Percentiles rank a stretch among this genome's conserved stretches.
phyloP scores from a whole-genome alignment of 1,140 invertebrate genomes.

The Ceratina japonica region DNA sequence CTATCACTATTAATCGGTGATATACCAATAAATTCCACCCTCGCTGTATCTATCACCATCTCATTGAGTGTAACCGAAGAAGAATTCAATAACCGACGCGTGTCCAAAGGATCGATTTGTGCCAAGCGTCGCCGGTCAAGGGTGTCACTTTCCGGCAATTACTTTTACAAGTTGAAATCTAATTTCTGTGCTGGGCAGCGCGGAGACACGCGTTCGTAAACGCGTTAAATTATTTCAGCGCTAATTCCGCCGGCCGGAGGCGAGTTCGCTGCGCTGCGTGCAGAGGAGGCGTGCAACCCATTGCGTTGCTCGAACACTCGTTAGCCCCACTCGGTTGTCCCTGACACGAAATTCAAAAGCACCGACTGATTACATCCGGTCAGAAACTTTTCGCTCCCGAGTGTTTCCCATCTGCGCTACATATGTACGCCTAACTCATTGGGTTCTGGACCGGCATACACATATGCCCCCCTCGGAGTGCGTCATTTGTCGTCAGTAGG shows the following conservation, averaged over 20 bases:
- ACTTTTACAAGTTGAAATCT: conserved; percentile 37
- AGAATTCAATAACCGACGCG: conserved; percentile 28
- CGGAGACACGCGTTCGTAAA: neutral
- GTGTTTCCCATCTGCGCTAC: neutral
- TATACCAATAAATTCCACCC: neutral
- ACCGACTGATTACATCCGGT: conserved; percentile 46
- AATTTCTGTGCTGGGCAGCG: conserved; percentile 24
- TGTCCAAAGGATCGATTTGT: neutral
- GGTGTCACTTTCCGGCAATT: conserved; percentile 21
- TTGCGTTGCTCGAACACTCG: conserved; percentile 25
- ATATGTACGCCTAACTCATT: too few species aligned
- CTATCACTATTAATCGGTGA: too few species aligned
- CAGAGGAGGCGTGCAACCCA: conserved; percentile 21
- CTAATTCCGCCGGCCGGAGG: conserved; percentile 38
- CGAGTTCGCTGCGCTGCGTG: conserved; percentile 2
- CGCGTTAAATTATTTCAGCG: conserved; percentile 51
- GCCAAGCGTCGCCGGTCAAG: neutral
- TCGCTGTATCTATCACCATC: neutral
- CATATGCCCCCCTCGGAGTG: too few species aligned
- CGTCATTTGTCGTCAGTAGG: too few species aligned
- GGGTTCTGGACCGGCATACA: too few species aligned
- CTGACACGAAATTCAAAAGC: conserved; percentile 46
- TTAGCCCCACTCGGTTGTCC: conserved; percentile 32
- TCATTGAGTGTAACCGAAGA: neutral
- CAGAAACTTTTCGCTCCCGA: conserved; percentile 22